Percentiles rank a stretch among this genome's conserved stretches.
Conservation (phyloP, 2,888 invertebrate genomes). For the Drosophila yooni region DNA sequence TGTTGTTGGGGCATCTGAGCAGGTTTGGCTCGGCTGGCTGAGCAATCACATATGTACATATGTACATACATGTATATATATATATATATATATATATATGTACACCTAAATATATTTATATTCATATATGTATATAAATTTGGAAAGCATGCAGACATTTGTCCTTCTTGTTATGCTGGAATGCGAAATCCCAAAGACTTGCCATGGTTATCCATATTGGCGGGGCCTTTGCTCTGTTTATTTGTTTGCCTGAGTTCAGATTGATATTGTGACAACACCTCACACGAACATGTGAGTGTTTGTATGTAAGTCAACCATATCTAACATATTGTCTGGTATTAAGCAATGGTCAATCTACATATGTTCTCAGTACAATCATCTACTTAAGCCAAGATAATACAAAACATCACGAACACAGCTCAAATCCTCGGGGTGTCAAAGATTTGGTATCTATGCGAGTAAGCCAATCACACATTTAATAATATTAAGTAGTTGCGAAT, state of each 20-base stretch:
- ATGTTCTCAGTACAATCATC: neutral
- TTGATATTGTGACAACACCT: slow-evolving; percentile 57
- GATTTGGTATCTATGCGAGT: neutral
- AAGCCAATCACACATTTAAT: neutral
- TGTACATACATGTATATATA: neutral
- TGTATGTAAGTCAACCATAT: slow-evolving; percentile 11
- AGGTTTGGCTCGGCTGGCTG: slow-evolving; percentile 15
- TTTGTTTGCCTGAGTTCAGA: slow-evolving; percentile 52
- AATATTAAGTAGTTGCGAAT: neutral
- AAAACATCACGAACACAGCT: neutral
- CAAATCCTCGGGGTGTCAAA: neutral
- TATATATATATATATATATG: neutral
- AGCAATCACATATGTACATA: slow-evolving; percentile 6
- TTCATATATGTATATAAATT: neutral
- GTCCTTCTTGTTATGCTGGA: slow-evolving; percentile 32
- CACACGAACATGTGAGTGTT: neutral
- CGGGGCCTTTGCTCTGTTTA: slow-evolving; percentile 31
- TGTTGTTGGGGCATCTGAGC: slow-evolving; percentile 24
- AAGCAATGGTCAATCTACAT: slow-evolving; percentile 16
- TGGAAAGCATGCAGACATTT: slow-evolving; percentile 24
- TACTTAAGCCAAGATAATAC: neutral
- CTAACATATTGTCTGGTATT: slow-evolving; percentile 33
- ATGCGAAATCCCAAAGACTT: slow-evolving; percentile 51
- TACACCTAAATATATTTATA: neutral
- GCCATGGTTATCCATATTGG: slow-evolving; percentile 25